These are phyloP conservation scores for Cryptus viduatorius DNA, from an alignment of 2,888 invertebrate genomes.

Conservation along the genomic window DNA sequence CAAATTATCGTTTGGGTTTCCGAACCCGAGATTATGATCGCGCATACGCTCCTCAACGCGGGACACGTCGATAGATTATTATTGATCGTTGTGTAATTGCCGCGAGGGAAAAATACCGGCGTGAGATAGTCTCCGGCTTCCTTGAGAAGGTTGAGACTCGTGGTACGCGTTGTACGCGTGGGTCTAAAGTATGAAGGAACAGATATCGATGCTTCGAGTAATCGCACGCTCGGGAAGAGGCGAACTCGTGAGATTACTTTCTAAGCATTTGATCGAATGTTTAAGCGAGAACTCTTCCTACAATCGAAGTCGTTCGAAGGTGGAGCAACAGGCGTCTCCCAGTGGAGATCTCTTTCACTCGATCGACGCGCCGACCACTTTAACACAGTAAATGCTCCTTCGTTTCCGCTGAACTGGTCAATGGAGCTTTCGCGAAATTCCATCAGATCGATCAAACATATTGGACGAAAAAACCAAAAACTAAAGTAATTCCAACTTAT, in stretches of 20 bases:
- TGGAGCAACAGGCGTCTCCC: constrained; percentile 28
- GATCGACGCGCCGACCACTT: constrained; percentile 26
- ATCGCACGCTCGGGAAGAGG: constrained; percentile 15
- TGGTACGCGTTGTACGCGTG: background rate
- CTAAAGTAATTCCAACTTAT: too few relatives aligned
- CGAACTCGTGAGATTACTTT: constrained; percentile 72
- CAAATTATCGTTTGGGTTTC: background rate
- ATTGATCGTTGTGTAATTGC: constrained; percentile 8
- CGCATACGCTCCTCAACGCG: background rate
- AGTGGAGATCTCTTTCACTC: constrained; percentile 64
- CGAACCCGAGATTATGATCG: background rate
- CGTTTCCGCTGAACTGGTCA: constrained; percentile 5
- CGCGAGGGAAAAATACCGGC: constrained; percentile 21
- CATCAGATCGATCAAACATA: constrained; percentile 1
- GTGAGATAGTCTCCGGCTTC: constrained; percentile 52
- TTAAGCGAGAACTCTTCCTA: constrained; percentile 72
- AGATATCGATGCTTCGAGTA: constrained; percentile 8
- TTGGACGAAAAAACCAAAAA: background rate
- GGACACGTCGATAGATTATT: constrained; percentile 33
- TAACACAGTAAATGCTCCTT: constrained; percentile 29
- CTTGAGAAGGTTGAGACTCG: constrained; percentile 53
- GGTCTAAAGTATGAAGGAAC: background rate
- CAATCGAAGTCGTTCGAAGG: constrained; percentile 55
- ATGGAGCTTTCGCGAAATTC: constrained; percentile 35
- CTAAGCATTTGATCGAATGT: constrained; percentile 74